phyloP scores from a whole-genome alignment of 1,140 invertebrate species.

The Stegodyphus mimosarum region DNA sequence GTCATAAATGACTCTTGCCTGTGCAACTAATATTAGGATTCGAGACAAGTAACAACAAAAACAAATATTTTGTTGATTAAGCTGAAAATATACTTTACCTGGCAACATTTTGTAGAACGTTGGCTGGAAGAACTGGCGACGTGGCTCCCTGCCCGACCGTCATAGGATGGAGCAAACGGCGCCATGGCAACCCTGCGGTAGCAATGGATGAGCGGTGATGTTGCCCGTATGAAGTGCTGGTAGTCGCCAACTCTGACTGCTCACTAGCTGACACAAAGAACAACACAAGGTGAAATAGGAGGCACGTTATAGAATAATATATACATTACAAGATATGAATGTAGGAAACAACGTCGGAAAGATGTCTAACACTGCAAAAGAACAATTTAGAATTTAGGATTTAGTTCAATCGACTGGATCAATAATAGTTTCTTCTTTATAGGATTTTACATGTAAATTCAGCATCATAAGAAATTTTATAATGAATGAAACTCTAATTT shows the following conservation, averaged over 20 bases:
- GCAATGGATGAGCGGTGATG: constrained; percentile 63
- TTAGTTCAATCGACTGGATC: no score
- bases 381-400: no score
- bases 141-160: not conserved
- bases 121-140: not conserved
- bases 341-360: no score
- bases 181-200: constrained; percentile 64
- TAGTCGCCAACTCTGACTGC: constrained; percentile 59
- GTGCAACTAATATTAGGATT: not conserved
- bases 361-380: no score
- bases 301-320: no score
- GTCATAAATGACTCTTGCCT: not conserved
- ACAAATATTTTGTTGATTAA: not conserved
- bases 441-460: no score
- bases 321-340: no score
- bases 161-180: constrained; percentile 63
- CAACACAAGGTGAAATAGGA: not conserved
- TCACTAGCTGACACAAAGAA: constrained; percentile 56
- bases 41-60: not conserved
- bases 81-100: not conserved
- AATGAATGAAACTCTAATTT: no score
- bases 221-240: constrained; percentile 63
- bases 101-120: not conserved
- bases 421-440: no score
- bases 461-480: no score